Evolutionary conservation across 23 tunicate genomes (phyloP).

Genomic region (Styela plicata): DNA sequence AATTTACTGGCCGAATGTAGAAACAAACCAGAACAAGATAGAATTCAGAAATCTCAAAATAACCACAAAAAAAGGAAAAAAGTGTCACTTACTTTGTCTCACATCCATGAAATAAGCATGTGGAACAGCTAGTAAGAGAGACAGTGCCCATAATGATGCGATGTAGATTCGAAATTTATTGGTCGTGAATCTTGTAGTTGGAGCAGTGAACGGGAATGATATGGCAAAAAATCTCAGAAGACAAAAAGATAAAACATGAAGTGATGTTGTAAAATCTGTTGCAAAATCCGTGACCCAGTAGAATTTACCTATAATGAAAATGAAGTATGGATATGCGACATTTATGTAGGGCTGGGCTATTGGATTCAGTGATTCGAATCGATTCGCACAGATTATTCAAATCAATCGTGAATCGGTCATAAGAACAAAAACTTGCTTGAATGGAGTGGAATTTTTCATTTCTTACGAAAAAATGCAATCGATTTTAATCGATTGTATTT

Average conservation of each 20-base stretch:
- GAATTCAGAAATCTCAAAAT: too few species aligned
- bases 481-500: too few species aligned
- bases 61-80: too few species aligned
- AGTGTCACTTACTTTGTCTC: neutral
- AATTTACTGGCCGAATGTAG: too few species aligned
- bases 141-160: constrained; percentile 9
- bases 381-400: too few species aligned
- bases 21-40: too few species aligned
- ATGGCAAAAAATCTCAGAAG: constrained; percentile 10
- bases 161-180: constrained; percentile 12
- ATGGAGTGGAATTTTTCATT: too few species aligned
- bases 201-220: constrained; percentile 17
- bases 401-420: too few species aligned
- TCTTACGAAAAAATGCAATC: too few species aligned
- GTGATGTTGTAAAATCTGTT: constrained; percentile 19
- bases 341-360: too few species aligned
- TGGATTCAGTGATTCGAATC: too few species aligned
- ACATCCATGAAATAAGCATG: constrained; percentile 23
- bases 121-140: neutral
- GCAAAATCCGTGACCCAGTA: constrained; percentile 18
- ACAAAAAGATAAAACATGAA: constrained; percentile 12
- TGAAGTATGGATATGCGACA: neutral
- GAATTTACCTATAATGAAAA: constrained; percentile 10
- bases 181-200: constrained; percentile 2
- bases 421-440: too few species aligned